Conservation (phyloP, 2,797 vertebrate genomes). For the Pagetopsis macropterus region DNA sequence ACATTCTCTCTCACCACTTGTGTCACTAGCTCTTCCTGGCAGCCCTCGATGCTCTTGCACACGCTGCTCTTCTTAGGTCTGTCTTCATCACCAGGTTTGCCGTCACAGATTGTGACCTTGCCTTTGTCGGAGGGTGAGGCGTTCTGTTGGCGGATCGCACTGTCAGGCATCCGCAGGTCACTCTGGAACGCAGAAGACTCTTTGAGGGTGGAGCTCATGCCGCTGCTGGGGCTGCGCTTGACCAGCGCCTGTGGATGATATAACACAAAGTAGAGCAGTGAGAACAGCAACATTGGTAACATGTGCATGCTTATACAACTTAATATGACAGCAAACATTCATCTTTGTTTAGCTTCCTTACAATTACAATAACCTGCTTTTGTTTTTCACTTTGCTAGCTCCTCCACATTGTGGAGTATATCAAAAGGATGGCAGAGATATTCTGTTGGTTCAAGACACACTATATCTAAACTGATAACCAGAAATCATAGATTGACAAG, state of each 20-base stretch:
- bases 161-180: conserved; percentile 93
- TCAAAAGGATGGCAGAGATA: conserved; percentile 24
- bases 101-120: conserved; percentile 95
- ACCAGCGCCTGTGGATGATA: conserved; percentile 89
- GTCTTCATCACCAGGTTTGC: conserved; percentile 91
- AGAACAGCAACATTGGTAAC: conserved; percentile 19
- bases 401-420: conserved; percentile 28
- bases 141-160: conserved; percentile 91
- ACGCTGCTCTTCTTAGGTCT: conserved; percentile 96
- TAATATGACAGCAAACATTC: conserved; percentile 9
- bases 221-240: conserved; percentile 97
- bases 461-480: conserved; percentile 18
- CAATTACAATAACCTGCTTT: conserved; percentile 19
- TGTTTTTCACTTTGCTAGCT: conserved; percentile 38
- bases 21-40: conserved; percentile 92
- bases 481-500: conserved; percentile 11
- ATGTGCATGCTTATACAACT: neutral
- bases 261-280: conserved; percentile 24
- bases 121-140: conserved; percentile 93
- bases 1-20: conserved; percentile 86
- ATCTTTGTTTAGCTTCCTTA: conserved; percentile 24
- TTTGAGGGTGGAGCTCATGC: conserved; percentile 96
- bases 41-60: conserved; percentile 96
- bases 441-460: conserved; percentile 14
- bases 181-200: conserved; percentile 97